phyloP scores from a whole-genome alignment of 2,888 invertebrate species.

The Eupithecia inturbata region DNA sequence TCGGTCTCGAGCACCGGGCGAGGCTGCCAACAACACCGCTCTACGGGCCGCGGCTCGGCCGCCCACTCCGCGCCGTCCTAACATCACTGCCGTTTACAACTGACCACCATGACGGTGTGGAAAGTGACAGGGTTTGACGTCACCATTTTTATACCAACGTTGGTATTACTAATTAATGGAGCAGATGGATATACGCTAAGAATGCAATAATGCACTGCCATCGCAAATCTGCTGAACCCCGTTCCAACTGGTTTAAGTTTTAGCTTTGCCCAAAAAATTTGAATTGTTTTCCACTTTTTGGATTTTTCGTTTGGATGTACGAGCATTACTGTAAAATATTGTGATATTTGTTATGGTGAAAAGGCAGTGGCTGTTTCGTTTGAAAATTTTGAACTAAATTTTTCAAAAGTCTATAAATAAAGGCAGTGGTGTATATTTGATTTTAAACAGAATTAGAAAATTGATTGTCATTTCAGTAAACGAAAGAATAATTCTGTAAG shows the following conservation, averaged over 20 bases:
- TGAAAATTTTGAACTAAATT: background rate
- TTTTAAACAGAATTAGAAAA: background rate
- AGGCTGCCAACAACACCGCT: slow-evolving; percentile 83
- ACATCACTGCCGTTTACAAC: slow-evolving; percentile 70
- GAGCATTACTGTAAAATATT: background rate
- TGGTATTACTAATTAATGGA: background rate
- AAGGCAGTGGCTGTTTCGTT: background rate
- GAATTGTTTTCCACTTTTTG: background rate
- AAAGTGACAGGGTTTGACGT: slow-evolving; percentile 45
- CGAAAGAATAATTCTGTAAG: background rate
- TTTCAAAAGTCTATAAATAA: background rate
- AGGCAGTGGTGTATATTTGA: background rate
- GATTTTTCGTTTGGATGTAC: background rate
- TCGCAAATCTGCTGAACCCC: background rate
- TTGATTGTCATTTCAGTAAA: background rate
- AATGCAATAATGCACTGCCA: background rate
- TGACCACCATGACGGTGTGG: slow-evolving; percentile 51
- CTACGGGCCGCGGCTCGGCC: slow-evolving; percentile 77
- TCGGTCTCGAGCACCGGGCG: slow-evolving; percentile 82
- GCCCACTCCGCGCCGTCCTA: slow-evolving; percentile 82
- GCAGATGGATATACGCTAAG: background rate
- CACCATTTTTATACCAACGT: slow-evolving; percentile 33
- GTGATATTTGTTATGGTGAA: background rate
- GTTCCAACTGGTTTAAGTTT: background rate
- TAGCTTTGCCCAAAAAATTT: background rate